Conservation (phyloP, 1,140 invertebrate species). For the Dendrolimus punctatus region DNA sequence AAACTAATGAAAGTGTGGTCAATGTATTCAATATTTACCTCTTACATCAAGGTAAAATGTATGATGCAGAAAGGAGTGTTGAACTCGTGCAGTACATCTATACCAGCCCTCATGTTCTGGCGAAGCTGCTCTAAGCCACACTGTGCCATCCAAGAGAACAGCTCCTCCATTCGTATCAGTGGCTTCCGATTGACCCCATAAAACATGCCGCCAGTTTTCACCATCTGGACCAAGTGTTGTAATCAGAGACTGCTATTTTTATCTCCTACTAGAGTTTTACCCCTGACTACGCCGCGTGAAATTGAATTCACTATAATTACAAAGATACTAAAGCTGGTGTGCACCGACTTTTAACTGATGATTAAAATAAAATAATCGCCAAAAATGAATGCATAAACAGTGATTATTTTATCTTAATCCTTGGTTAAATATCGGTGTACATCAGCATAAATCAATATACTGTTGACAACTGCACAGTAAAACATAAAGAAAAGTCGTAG, state of each 20-base stretch:
- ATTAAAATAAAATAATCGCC: too few relatives aligned
- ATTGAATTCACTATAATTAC: slow-evolving; percentile 1
- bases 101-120: slow-evolving; percentile 85
- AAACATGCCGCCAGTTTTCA: slow-evolving; percentile 57
- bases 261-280: too few relatives aligned
- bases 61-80: slow-evolving; percentile 84
- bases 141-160: slow-evolving; percentile 50
- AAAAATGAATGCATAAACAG: too few relatives aligned
- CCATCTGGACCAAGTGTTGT: slow-evolving; percentile 27
- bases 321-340: too few relatives aligned
- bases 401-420: too few relatives aligned
- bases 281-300: too few relatives aligned
- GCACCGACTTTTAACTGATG: too few relatives aligned
- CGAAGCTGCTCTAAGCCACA: slow-evolving; percentile 74
- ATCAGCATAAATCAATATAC: too few relatives aligned
- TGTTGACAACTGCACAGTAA: too few relatives aligned
- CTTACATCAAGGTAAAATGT: slow-evolving; percentile 85
- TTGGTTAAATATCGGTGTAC: too few relatives aligned
- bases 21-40: slow-evolving; percentile 72
- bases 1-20: not conserved
- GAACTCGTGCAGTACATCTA: slow-evolving; percentile 85
- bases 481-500: too few relatives aligned
- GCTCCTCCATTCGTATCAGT: slow-evolving; percentile 41
- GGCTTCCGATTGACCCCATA: slow-evolving; percentile 51
- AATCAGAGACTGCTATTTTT: not conserved